Percentiles rank a stretch among this genome's conserved stretches.
These are phyloP conservation scores for Proctacanthus coquilletti DNA, from an alignment of 1,140 invertebrate genomes.

Conservation along the genomic window DNA sequence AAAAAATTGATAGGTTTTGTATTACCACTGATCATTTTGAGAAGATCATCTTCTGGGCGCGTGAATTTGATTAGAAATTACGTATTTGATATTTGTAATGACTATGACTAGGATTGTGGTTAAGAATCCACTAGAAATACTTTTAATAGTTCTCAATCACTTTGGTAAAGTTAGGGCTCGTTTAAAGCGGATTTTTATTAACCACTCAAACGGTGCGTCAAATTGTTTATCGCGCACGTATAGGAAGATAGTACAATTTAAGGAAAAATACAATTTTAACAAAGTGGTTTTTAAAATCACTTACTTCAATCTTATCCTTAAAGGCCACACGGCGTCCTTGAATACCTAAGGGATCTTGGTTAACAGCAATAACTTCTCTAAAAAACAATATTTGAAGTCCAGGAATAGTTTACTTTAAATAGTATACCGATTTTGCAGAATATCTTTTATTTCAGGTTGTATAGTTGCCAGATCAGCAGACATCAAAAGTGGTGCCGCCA, in stretches of 20 bases:
- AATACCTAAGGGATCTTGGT: constrained; percentile 68
- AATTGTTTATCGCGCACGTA: background rate
- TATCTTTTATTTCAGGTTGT: constrained; percentile 50
- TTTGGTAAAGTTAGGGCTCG: too few relatives aligned
- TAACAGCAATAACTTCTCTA: constrained; percentile 55
- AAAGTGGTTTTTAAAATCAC: constrained; percentile 6
- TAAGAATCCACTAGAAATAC: too few relatives aligned
- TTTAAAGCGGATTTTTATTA: too few relatives aligned
- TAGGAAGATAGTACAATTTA: background rate
- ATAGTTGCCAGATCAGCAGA: constrained; percentile 68
- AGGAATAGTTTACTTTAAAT: background rate
- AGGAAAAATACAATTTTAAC: background rate
- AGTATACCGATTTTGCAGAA: constrained; percentile 47
- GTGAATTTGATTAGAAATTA: too few relatives aligned
- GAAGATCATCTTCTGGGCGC: too few relatives aligned
- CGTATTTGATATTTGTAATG: too few relatives aligned
- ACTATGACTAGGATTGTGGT: too few relatives aligned
- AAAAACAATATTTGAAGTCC: constrained; percentile 36
- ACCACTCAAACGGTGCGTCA: too few relatives aligned
- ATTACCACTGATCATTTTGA: too few relatives aligned
- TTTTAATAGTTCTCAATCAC: too few relatives aligned
- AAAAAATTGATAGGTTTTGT: too few relatives aligned
- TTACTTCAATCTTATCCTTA: constrained; percentile 66
- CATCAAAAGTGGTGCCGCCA: constrained; percentile 79
- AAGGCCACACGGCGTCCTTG: constrained; percentile 35